A percentile compares a stretch with the other conserved stretches of the same genome.
Conservation (phyloP, 2,888 invertebrate genomes). For the Nemotelus nigrinus region DNA sequence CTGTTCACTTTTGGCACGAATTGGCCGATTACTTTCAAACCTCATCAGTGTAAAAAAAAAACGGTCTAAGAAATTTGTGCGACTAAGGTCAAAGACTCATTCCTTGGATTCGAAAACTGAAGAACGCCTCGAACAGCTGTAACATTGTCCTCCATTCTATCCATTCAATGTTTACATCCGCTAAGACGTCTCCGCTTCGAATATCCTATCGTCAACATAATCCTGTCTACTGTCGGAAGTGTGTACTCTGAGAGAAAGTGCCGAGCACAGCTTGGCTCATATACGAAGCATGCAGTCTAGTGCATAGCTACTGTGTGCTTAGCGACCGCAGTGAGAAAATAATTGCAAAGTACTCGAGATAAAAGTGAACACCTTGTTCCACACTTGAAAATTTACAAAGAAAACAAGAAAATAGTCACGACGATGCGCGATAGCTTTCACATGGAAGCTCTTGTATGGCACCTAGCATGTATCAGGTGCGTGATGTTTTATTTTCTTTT, state of each 20-base stretch:
- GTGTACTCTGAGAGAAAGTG: neutral
- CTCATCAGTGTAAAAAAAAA: too few relatives aligned
- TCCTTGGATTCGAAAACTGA: neutral
- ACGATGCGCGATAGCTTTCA: neutral
- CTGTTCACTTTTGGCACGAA: too few relatives aligned
- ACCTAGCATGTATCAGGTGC: neutral
- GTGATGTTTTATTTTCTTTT: neutral
- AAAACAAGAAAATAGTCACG: neutral
- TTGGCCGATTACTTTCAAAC: too few relatives aligned
- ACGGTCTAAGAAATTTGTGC: neutral
- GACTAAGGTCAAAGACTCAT: neutral
- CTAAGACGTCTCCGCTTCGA: neutral
- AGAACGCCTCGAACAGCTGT: neutral
- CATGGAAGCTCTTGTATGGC: neutral
- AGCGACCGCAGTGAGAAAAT: constrained; percentile 24
- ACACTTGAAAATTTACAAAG: constrained; percentile 36
- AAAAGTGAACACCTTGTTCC: constrained; percentile 37
- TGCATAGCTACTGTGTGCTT: constrained; percentile 1
- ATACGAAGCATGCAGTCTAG: neutral
- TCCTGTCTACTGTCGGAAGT: neutral
- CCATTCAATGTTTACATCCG: constrained; percentile 5
- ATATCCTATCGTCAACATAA: neutral
- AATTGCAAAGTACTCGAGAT: constrained; percentile 40
- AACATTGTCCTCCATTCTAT: neutral
- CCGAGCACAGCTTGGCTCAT: neutral